Percentiles rank a stretch among this genome's conserved stretches.
These are phyloP conservation scores for Bemisia tabaci DNA, from an alignment of 1,140 invertebrate species.

Conservation along the genomic window DNA sequence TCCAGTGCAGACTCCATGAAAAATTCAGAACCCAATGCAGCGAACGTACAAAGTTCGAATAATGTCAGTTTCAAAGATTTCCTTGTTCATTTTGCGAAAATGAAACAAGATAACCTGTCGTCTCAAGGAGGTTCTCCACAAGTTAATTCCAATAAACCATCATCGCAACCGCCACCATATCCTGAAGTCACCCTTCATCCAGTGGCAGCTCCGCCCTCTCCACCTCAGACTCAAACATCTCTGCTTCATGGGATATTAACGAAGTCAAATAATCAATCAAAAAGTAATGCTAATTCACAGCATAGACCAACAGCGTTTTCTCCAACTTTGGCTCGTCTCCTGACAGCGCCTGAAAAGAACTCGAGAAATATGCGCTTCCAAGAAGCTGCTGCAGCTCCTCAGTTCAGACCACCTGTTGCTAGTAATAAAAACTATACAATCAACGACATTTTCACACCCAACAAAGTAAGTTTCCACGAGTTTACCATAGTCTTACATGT, in stretches of 20 bases:
- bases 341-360: slow-evolving; percentile 49
- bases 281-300: slow-evolving; percentile 2
- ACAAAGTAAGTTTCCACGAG: slow-evolving; percentile 1
- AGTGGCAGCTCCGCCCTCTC: slow-evolving; percentile 34
- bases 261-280: slow-evolving; percentile 29
- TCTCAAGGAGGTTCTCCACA: background rate
- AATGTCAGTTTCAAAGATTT: slow-evolving; percentile 54
- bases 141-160: slow-evolving; percentile 31
- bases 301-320: slow-evolving; percentile 43
- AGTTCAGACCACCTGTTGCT: slow-evolving; percentile 17
- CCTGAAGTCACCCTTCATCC: slow-evolving; percentile 63
- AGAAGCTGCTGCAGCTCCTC: background rate
- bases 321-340: slow-evolving; percentile 57
- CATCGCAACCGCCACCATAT: slow-evolving; percentile 41
- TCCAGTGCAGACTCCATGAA: background rate
- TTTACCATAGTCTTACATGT: background rate
- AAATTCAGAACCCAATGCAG: background rate
- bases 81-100: slow-evolving; percentile 58
- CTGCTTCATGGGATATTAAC: slow-evolving; percentile 60
- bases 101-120: slow-evolving; percentile 29
- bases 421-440: slow-evolving; percentile 5
- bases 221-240: slow-evolving; percentile 41
- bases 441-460: slow-evolving; percentile 9
- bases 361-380: background rate
- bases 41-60: background rate